A percentile compares a stretch with the other conserved stretches of the same genome.
These are phyloP conservation scores for Plemyria rubiginata DNA, from an alignment of 2,888 invertebrate genomes.

Conservation along the genomic window DNA sequence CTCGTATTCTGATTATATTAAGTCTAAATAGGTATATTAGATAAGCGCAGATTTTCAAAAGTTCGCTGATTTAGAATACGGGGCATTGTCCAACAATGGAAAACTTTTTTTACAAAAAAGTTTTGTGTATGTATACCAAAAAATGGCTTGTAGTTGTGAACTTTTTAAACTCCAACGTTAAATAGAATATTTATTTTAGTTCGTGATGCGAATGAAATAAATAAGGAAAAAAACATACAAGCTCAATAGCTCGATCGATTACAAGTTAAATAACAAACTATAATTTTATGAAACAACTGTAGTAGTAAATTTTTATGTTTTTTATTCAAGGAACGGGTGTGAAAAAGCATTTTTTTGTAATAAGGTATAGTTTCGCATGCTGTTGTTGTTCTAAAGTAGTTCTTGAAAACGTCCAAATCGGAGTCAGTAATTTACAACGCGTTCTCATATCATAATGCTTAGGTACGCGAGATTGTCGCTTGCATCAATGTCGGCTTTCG, in stretches of 20 bases:
- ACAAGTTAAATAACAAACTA: background rate
- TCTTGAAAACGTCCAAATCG: constrained; percentile 36
- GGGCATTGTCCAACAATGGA: too few relatives aligned
- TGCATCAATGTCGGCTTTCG: constrained; percentile 52
- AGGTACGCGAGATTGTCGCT: constrained; percentile 50
- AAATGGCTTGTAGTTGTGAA: too few relatives aligned
- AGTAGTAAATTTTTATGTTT: background rate
- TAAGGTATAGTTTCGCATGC: constrained; percentile 45
- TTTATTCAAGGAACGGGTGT: constrained; percentile 1
- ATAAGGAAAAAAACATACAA: background rate
- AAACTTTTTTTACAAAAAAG: too few relatives aligned
- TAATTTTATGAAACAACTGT: background rate
- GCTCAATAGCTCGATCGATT: background rate
- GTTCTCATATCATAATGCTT: constrained; percentile 34
- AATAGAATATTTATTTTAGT: too few relatives aligned
- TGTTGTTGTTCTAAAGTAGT: constrained; percentile 65
- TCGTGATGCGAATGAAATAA: too few relatives aligned
- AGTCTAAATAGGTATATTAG: too few relatives aligned
- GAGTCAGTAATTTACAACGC: constrained; percentile 18
- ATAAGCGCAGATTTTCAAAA: too few relatives aligned
- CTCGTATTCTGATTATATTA: background rate
- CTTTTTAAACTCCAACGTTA: too few relatives aligned
- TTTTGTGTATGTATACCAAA: too few relatives aligned
- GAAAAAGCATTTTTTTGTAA: constrained; percentile 30
- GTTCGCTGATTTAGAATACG: too few relatives aligned